Conservation (phyloP, 2,797 vertebrate species). For the Sebastiscus tertius region DNA sequence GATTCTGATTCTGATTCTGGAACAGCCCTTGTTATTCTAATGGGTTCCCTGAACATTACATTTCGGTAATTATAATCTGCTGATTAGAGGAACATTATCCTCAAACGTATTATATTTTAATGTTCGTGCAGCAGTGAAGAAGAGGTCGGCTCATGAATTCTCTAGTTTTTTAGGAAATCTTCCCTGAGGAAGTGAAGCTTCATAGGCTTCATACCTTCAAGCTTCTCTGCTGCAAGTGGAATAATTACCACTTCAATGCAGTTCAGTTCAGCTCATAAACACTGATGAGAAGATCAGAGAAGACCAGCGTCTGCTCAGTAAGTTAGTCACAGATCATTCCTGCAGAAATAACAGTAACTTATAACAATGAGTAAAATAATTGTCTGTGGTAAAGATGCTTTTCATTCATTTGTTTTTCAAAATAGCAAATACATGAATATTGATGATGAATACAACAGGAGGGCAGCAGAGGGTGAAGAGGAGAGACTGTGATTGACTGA, state of each 20-base stretch:
- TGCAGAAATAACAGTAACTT: not conserved
- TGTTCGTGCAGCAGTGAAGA: not conserved
- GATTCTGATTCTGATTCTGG: too few relatives aligned
- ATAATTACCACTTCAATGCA: not conserved
- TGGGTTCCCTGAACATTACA: not conserved
- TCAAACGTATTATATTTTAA: not conserved
- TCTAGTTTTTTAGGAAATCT: not conserved
- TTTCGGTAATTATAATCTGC: not conserved
- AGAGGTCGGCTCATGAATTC: not conserved
- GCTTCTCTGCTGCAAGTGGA: slow-evolving; percentile 2
- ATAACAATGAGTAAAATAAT: not conserved
- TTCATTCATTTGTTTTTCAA: not conserved
- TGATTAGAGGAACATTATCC: not conserved
- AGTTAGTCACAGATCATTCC: not conserved
- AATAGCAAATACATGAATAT: not conserved
- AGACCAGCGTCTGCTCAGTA: not conserved
- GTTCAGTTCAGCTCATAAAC: not conserved
- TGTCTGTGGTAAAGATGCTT: not conserved
- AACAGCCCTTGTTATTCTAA: not conserved
- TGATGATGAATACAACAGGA: not conserved
- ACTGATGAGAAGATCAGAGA: not conserved
- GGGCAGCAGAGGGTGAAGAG: not conserved
- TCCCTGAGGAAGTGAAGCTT: not conserved
- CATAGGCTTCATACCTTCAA: not conserved
- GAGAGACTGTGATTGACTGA: not conserved